phyloP scores from a whole-genome alignment of 2,113 vertebrate genomes.

The Monopterus albus region DNA sequence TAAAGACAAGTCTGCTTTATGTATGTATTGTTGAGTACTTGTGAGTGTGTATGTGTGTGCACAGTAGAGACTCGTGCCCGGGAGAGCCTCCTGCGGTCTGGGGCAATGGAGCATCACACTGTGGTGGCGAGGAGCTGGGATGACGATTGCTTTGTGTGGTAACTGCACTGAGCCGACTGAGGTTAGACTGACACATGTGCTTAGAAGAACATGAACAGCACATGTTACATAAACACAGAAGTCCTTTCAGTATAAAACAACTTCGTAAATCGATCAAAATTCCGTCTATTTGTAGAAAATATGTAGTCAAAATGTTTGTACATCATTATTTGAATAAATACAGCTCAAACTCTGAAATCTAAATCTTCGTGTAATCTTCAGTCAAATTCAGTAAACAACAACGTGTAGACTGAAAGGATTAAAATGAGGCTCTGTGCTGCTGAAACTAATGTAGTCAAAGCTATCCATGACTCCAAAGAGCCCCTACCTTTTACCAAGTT shows the following conservation, averaged over 20 bases:
- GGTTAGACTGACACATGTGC: constrained; percentile 7
- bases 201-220: constrained; percentile 14
- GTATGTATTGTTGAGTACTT: constrained; percentile 35
- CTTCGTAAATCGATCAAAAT: constrained; percentile 17
- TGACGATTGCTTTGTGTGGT: constrained; percentile 63
- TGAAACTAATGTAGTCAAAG: no score
- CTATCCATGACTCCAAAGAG: no score
- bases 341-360: no score
- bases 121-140: constrained; percentile 62
- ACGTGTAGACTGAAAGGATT: neutral
- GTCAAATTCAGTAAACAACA: neutral
- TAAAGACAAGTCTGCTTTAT: constrained; percentile 62
- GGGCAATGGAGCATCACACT: constrained; percentile 75
- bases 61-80: constrained; percentile 48
- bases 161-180: constrained; percentile 40
- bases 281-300: neutral
- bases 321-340: neutral
- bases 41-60: constrained; percentile 13
- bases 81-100: constrained; percentile 66
- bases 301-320: neutral
- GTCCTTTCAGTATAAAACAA: neutral
- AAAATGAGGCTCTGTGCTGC: neutral
- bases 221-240: constrained; percentile 2
- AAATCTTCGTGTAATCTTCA: neutral
- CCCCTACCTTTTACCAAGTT: no score